Conservation (phyloP, 2,888 invertebrate genomes). For the Spicauda simplicius region DNA sequence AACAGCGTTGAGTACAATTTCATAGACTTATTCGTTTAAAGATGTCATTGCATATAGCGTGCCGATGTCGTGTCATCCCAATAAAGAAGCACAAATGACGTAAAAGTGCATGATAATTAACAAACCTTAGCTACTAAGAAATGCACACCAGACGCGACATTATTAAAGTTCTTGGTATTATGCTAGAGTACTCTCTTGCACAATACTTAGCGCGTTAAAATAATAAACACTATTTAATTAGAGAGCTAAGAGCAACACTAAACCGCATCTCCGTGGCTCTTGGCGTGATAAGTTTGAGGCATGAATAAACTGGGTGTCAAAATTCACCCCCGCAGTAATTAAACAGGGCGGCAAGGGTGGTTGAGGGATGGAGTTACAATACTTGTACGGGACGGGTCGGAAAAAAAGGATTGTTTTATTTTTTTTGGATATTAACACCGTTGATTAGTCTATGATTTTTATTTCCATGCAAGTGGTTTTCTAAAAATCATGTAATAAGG, state of each 20-base stretch:
- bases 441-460: no score
- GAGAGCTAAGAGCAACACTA: conserved; percentile 34
- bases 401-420: not conserved
- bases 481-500: no score
- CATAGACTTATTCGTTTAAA: no score
- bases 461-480: no score
- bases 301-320: conserved; percentile 61
- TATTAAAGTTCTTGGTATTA: not conserved
- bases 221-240: conserved; percentile 36
- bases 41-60: no score
- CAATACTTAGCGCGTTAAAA: conserved; percentile 12
- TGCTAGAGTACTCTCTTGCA: not conserved
- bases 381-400: conserved; percentile 40
- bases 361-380: conserved; percentile 41
- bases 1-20: no score
- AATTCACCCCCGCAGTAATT: conserved; percentile 64
- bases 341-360: conserved; percentile 52
- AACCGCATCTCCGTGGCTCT: conserved; percentile 43
- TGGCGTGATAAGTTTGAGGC: conserved; percentile 46
- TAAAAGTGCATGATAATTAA: no score
- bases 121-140: no score
- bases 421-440: not conserved
- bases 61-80: no score
- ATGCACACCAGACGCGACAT: not conserved
- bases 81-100: no score